Conservation (phyloP, 2,797 vertebrate species). For the Argya squamiceps region DNA sequence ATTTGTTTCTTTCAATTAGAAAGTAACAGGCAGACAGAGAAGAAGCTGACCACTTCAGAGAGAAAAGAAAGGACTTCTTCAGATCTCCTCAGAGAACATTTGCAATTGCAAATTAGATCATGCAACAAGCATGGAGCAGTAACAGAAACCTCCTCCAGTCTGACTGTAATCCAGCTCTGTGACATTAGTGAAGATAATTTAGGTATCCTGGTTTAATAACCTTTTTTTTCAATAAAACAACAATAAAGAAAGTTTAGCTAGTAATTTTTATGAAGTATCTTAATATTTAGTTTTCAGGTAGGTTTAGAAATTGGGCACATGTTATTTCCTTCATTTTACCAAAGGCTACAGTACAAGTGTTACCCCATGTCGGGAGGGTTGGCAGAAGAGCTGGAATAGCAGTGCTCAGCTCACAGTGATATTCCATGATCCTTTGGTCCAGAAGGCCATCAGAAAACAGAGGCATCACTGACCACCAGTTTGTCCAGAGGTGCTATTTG, state of each 20-base stretch:
- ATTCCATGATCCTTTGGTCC: background rate
- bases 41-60: background rate
- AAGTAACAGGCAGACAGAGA: background rate
- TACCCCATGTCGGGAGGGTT: background rate
- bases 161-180: background rate
- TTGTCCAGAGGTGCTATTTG: background rate
- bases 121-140: background rate
- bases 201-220: background rate
- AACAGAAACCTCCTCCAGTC: background rate
- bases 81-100: background rate
- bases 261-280: background rate
- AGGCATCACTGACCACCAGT: background rate
- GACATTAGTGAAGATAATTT: background rate
- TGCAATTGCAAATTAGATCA: background rate
- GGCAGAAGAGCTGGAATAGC: background rate
- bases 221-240: background rate
- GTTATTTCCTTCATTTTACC: background rate
- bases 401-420: background rate
- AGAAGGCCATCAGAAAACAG: background rate
- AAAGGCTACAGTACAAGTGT: background rate
- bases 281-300: background rate
- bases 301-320: background rate
- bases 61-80: background rate
- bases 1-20: conserved; percentile 6
- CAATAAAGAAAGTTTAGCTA: background rate